These are phyloP conservation scores for Drosophila bocki DNA, from an alignment of 1,140 invertebrate genomes.

Conservation along the genomic window DNA sequence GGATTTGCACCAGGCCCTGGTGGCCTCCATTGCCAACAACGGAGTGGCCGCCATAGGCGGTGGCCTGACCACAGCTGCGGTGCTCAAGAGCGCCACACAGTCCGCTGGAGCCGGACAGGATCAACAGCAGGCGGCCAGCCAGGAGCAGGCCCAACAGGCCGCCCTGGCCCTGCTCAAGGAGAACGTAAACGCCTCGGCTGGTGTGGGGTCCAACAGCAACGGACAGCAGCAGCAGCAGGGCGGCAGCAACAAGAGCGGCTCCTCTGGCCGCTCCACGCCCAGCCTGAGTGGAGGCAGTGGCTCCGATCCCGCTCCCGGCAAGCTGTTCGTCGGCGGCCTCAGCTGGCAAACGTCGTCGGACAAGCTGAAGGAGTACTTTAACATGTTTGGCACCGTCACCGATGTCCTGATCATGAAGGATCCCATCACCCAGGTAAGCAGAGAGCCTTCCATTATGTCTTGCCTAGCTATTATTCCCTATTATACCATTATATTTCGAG, in stretches of 20 bases:
- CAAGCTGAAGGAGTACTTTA: constrained; percentile 95
- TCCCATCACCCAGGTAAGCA: constrained; percentile 94
- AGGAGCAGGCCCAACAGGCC: constrained; percentile 80
- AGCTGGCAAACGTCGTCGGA: constrained; percentile 97
- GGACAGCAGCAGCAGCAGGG: constrained; percentile 20
- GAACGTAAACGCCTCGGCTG: constrained; percentile 56
- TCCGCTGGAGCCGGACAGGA: constrained; percentile 40
- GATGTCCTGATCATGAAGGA: constrained; percentile 98
- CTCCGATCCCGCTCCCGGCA: constrained; percentile 92
- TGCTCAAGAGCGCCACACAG: constrained; percentile 74
- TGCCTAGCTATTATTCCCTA: constrained; percentile 8
- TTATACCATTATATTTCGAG: constrained; percentile 11
- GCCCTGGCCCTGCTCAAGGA: constrained; percentile 72
- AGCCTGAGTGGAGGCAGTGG: constrained; percentile 85
- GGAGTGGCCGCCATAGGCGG: constrained; percentile 81
- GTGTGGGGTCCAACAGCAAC: constrained; percentile 50
- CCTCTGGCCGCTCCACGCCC: constrained; percentile 91
- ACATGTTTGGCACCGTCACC: constrained; percentile 96
- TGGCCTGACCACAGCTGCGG: constrained; percentile 72
- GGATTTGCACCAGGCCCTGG: constrained; percentile 87
- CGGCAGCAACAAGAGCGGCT: constrained; percentile 80
- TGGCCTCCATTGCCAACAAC: constrained; percentile 86
- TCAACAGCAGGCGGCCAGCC: constrained; percentile 45
- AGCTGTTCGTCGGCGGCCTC: constrained; percentile 95
- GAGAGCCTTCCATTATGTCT: constrained; percentile 23